Conservation (phyloP, 1,140 invertebrate genomes). For the Antheraea pernyi region DNA sequence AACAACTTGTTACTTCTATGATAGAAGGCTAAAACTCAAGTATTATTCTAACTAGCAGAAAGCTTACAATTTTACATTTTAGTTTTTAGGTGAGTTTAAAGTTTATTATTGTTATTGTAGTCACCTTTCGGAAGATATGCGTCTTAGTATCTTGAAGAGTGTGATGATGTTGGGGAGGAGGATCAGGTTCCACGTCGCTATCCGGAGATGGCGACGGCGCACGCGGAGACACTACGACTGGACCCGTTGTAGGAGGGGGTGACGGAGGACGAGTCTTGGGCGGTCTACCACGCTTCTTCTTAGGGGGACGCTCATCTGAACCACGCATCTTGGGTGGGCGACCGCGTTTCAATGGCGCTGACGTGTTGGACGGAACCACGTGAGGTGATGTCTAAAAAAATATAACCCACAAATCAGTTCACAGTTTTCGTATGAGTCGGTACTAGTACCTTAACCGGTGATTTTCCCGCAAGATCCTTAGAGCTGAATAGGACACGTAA, state of each 20-base stretch:
- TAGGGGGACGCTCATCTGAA: constrained; percentile 48
- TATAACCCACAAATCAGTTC: neutral
- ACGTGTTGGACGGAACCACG: constrained; percentile 16
- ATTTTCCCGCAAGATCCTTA: neutral
- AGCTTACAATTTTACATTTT: too few species aligned
- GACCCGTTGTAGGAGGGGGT: constrained; percentile 43
- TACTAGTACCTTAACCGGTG: neutral
- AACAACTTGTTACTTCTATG: neutral
- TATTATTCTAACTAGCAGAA: too few species aligned
- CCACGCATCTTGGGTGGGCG: constrained; percentile 52
- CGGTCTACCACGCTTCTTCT: constrained; percentile 58
- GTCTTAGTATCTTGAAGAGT: constrained; percentile 58
- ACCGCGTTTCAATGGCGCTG: constrained; percentile 48
- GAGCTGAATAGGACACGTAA: neutral
- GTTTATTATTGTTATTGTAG: too few species aligned
- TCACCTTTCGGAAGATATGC: constrained; percentile 66
- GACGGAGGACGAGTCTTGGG: constrained; percentile 43
- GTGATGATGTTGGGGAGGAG: constrained; percentile 42
- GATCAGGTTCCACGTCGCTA: constrained; percentile 45
- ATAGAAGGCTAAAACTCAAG: too few species aligned
- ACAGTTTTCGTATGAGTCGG: neutral
- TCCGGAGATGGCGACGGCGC: constrained; percentile 10
- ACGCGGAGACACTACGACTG: constrained; percentile 28
- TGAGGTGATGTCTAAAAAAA: constrained; percentile 37
- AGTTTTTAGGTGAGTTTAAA: too few species aligned